Evolutionary conservation across 2,797 vertebrate species (phyloP).

Genomic region (Danio tinwini): DNA sequence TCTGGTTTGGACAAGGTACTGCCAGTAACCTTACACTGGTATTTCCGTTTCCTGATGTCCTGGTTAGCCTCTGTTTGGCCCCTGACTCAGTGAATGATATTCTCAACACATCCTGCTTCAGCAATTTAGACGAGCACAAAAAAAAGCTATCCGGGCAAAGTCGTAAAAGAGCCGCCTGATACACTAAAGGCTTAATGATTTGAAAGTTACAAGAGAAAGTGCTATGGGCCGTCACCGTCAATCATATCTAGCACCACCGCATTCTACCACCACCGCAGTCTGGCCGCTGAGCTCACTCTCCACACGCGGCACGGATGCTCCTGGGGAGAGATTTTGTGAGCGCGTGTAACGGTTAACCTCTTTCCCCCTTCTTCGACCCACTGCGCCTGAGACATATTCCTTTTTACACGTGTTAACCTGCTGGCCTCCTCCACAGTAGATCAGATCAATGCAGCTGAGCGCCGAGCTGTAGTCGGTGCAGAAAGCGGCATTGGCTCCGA

Average conservation of each 20-base stretch:
- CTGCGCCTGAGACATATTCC: constrained; percentile 60
- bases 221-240: constrained; percentile 74
- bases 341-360: constrained; percentile 52
- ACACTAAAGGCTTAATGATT: constrained; percentile 83
- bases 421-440: constrained; percentile 63
- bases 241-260: constrained; percentile 77
- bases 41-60: constrained; percentile 46
- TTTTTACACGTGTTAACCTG: constrained; percentile 67
- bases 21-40: constrained; percentile 42
- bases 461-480: constrained; percentile 36
- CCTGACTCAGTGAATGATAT: constrained; percentile 43
- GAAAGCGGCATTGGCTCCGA: constrained; percentile 43
- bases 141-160: constrained; percentile 64
- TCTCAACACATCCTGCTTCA: constrained; percentile 53
- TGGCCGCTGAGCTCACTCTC: constrained; percentile 72
- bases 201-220: constrained; percentile 82
- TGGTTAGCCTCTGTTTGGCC: constrained; percentile 32
- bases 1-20: constrained; percentile 2
- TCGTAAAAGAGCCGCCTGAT: constrained; percentile 76
- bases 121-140: constrained; percentile 38
- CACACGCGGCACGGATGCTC: constrained; percentile 34
- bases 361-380: constrained; percentile 40
- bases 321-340: constrained; percentile 22
- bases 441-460: constrained; percentile 64
- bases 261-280: constrained; percentile 75